Base-by-base conservation (phyloP, 37 sponge, comb jelly and placozoan species). In the Hormiphora californensis region DNA sequence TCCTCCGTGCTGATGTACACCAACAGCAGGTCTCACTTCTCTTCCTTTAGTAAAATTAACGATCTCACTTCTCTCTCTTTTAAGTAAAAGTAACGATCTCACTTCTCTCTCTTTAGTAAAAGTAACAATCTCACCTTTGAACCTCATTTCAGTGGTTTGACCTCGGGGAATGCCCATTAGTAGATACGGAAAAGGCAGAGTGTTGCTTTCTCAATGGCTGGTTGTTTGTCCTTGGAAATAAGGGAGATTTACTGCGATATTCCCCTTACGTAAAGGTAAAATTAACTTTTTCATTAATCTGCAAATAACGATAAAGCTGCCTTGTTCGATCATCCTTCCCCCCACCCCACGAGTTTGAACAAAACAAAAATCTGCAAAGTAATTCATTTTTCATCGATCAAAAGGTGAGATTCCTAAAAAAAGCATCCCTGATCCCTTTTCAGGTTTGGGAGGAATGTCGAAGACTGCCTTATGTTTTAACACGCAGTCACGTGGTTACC, bases 101-200 rank as follows among this genome's bases (percentile, higher is more conserved):
- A 49, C 53, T 17, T 49, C 53, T 17, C 9, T 49, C 9, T 49
- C 53, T 15, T 49, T 17, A 15, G 15, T 49, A 49, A 17, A 49
- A 49, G 53, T 49, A 49, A 17, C 53, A 17, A 9, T 17, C 15
- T 17, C 9, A 49, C 9, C 15, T 49, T 57, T 4, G n/a, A 15
- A 57, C 61, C 4, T 19, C n/a, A 57, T 57, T 57, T 57, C 61
- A 57, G 61, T 57, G 61, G 61, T 57, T 57, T 57, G 61, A 57
- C n/a, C 27, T 57, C 30, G 61, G 61, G 7, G 61, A 57, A 15
- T 57, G 61, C 27, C 61, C 61, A 57, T 57, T 57, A 30, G 27
- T 57, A 30, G 27, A 57, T 30, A 57, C 61, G 3, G 61, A 57
- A 57, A 57, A 57, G 27, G 61, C 61, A 15, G 27, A 25, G 27